Percentiles rank a stretch among this genome's conserved stretches.
Evolutionary conservation across 2,888 invertebrate genomes (phyloP).

Genomic region (Tetrapedia diversipes): DNA sequence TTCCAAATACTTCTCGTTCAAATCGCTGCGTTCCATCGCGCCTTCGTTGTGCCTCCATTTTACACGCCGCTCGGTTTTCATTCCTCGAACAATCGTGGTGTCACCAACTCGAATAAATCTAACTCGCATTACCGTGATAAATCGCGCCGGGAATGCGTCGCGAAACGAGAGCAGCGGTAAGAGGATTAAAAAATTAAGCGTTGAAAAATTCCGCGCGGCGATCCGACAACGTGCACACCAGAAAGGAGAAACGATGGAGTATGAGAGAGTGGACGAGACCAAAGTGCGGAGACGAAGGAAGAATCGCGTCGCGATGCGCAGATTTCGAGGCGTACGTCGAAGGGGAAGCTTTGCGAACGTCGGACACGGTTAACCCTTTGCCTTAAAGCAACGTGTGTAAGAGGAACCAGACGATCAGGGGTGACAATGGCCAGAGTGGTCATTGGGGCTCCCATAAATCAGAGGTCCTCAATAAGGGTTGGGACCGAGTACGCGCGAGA

Average conservation of each 20-base stretch:
- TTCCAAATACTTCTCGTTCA: neutral
- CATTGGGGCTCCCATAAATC: too few species aligned
- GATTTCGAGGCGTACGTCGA: too few species aligned
- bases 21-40: neutral
- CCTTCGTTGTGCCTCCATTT: too few species aligned
- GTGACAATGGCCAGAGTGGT: too few species aligned
- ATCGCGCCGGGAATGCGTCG: neutral
- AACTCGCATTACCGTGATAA: constrained; percentile 1
- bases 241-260: neutral
- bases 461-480: too few species aligned
- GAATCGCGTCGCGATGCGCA: too few species aligned
- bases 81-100: neutral
- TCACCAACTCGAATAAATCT: constrained; percentile 1
- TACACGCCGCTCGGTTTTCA: neutral
- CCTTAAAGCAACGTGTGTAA: too few species aligned
- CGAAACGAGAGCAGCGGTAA: neutral
- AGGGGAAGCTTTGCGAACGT: constrained; percentile 47
- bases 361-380: constrained; percentile 52
- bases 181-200: constrained; percentile 41
- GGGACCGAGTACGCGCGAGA: too few species aligned
- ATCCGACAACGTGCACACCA: too few species aligned
- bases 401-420: too few species aligned
- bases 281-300: neutral
- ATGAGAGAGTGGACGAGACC: too few species aligned
- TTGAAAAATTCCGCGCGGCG: constrained; percentile 20